A percentile compares a stretch with the other conserved stretches of the same genome.
Conservation (phyloP, 2,888 invertebrate genomes). For the Perizoma affinitatum region DNA sequence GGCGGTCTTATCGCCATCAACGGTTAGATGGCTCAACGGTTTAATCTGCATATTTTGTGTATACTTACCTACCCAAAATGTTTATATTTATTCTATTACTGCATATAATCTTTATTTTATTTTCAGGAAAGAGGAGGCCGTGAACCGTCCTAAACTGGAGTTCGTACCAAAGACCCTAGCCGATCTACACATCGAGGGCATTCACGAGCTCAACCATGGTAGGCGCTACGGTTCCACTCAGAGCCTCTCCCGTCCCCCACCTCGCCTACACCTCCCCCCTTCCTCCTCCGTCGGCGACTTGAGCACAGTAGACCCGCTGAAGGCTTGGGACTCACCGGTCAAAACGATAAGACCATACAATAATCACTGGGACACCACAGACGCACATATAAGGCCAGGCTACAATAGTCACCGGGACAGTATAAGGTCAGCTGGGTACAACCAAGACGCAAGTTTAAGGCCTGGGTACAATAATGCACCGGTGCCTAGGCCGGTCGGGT, state of each 20-base stretch:
- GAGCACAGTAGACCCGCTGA: conserved; percentile 63
- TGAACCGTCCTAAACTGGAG: conserved; percentile 93
- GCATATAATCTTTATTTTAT: conserved; percentile 7
- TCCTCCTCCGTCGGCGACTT: conserved; percentile 74
- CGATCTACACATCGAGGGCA: conserved; percentile 92
- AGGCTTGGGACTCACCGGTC: conserved; percentile 69
- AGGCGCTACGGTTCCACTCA: conserved; percentile 83
- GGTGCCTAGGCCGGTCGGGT: conserved; percentile 39
- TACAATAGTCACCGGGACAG: neutral
- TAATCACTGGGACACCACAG: neutral
- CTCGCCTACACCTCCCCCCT: conserved; percentile 63
- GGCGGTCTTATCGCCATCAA: no score
- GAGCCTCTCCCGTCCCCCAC: conserved; percentile 72
- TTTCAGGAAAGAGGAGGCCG: conserved; percentile 93
- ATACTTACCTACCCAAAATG: no score
- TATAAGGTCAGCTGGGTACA: neutral
- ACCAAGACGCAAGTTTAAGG: neutral
- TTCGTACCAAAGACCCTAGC: conserved; percentile 96
- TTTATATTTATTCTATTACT: no score
- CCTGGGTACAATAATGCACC: conserved; percentile 1
- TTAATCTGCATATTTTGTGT: no score
- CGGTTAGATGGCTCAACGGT: no score
- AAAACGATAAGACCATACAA: conserved; percentile 20
- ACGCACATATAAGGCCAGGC: no score
- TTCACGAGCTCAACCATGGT: conserved; percentile 88